A percentile compares a stretch with the other conserved stretches of the same genome.
Conservation (phyloP, 2,888 invertebrate genomes). For the Marasmarcha lunaedactyla region DNA sequence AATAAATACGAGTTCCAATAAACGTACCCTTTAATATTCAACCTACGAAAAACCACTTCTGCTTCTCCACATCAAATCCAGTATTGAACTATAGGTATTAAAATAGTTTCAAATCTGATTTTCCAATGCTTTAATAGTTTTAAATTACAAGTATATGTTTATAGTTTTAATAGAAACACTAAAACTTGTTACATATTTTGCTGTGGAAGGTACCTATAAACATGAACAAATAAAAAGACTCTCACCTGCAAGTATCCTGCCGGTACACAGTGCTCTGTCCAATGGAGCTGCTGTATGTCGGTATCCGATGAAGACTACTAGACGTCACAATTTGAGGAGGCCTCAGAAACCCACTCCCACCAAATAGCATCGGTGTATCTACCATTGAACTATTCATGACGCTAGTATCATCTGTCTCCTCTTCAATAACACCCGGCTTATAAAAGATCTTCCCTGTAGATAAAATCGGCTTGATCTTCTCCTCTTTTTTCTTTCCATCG, state of each 20-base stretch:
- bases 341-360: conserved; percentile 35
- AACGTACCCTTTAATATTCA: no score
- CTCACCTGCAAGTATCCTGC: conserved; percentile 69
- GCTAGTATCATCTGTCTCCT: conserved; percentile 61
- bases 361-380: conserved; percentile 52
- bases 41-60: no score
- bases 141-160: no score
- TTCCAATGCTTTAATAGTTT: no score
- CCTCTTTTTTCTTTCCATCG: conserved; percentile 29
- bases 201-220: no score
- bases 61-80: no score
- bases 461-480: conserved; percentile 29
- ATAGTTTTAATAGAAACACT: no score
- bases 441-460: conserved; percentile 60
- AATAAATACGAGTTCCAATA: no score
- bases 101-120: no score
- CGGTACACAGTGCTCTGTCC: conserved; percentile 66
- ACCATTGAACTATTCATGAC: conserved; percentile 52
- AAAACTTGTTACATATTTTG: no score
- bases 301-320: conserved; percentile 67
- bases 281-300: conserved; percentile 72
- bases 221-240: no score
- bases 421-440: conserved; percentile 53
- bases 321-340: conserved; percentile 45
- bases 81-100: no score